Evolutionary conservation across 2,888 invertebrate species (phyloP), one percentile per base, ranked within the genome.

Genomic region (Rhogogaster chlorosoma): DNA sequence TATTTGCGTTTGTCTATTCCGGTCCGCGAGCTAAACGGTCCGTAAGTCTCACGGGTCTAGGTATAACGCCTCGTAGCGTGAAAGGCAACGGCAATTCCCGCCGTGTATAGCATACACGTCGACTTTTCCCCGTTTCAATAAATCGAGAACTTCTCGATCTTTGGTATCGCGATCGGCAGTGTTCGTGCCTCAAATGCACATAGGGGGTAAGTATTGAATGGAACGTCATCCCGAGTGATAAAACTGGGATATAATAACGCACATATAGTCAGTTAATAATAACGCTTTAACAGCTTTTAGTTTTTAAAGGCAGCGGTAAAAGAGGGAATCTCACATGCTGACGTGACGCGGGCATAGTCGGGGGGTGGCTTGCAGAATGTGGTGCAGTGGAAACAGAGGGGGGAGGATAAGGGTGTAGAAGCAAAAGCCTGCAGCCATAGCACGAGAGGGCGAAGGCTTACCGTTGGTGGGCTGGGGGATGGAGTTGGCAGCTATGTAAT

Each of bases 401-500:
- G 70, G 67, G 32, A 32, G 32, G n/a, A 49, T n/a, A 67, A 75
- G 42, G 45, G 83, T 77, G 70, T 84, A 53, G 53, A 9, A 36
- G n/a, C 42, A 67, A 67, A 67, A 15, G 49, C 71, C 42, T 67
- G 61, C 53, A 83, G 67, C 42, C 61, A 82, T 64, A 70, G 71
- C 22, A n/a, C 42, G 67, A 75, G 26, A 85, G 84, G 82, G 83
- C 67, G 84, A 83, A 80, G 53, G 78, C 78, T 86, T 84, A 84
- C 83, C 64, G 85, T 57, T 84, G 85, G 85, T 49, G 78, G 85
- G 86, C 85, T 18, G 29, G 82, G 78, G 82, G 82, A 83, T 64
- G 82, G 45, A 67, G 85, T 87, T 87, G 88, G 88, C 86, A 87
- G 87, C 87, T 88, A 89, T 89, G 90, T 90, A 89, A 91, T 90